Percentiles rank a stretch among this genome's conserved stretches.
Evolutionary conservation across 1,140 invertebrate species (phyloP).

Genomic region (Rhagoletis pomonella): DNA sequence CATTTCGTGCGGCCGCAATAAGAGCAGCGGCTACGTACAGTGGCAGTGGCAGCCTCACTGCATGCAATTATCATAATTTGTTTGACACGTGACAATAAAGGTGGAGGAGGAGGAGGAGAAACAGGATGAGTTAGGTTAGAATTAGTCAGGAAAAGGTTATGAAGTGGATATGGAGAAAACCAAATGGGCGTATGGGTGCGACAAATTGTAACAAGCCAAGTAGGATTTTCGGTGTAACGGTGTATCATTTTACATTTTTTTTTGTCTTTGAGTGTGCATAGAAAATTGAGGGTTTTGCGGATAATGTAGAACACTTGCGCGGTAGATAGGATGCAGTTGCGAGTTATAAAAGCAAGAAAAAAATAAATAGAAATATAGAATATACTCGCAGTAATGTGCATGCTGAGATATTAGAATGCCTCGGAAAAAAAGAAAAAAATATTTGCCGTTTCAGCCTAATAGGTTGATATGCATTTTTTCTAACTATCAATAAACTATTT

Average conservation of each 20-base stretch:
- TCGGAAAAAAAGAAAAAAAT: too few relatives aligned
- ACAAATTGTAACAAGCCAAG: slow-evolving; percentile 37
- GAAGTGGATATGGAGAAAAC: neutral
- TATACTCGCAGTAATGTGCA: too few relatives aligned
- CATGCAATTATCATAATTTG: slow-evolving; percentile 74
- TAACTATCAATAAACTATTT: too few relatives aligned
- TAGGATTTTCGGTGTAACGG: slow-evolving; percentile 17
- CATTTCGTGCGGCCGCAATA: neutral
- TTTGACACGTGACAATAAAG: slow-evolving; percentile 69
- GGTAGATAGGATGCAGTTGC: neutral
- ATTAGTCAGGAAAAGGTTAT: slow-evolving; percentile 57
- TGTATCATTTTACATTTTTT: slow-evolving; percentile 23
- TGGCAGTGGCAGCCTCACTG: slow-evolving; percentile 55
- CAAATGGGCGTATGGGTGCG: neutral
- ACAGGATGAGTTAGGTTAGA: neutral
- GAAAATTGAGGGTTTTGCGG: slow-evolving; percentile 13
- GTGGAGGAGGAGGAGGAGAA: neutral
- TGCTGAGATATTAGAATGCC: too few relatives aligned
- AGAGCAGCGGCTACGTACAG: slow-evolving; percentile 57
- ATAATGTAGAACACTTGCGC: neutral
- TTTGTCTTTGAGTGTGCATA: neutral
- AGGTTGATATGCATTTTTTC: too few relatives aligned
- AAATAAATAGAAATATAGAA: neutral
- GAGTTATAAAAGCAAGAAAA: neutral
- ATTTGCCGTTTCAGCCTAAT: too few relatives aligned